phyloP scores from a whole-genome alignment of 2,113 vertebrate species.

The Xiphophorus hellerii region DNA sequence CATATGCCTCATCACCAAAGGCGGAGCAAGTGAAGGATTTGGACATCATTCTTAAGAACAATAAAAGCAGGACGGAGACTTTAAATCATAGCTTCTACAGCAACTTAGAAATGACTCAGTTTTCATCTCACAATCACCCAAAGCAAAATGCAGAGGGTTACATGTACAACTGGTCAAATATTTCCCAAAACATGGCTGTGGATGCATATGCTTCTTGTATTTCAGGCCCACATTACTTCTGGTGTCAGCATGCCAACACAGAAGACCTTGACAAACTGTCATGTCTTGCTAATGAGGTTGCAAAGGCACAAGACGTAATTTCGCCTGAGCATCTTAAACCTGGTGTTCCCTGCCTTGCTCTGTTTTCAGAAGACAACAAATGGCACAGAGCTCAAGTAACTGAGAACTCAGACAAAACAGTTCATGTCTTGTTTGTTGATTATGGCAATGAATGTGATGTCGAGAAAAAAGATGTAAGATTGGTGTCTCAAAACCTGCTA shows the following conservation, averaged over 20 bases:
- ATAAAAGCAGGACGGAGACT: slow-evolving; percentile 69
- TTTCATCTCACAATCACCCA: not conserved
- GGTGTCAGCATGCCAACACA: slow-evolving; percentile 81
- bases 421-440: slow-evolving; percentile 83
- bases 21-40: not conserved
- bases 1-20: not conserved
- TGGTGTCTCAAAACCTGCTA: slow-evolving; percentile 76
- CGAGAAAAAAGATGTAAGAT: slow-evolving; percentile 67
- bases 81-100: slow-evolving; percentile 37
- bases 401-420: slow-evolving; percentile 11
- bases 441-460: slow-evolving; percentile 83
- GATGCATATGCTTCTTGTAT: slow-evolving; percentile 78
- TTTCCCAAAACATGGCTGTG: slow-evolving; percentile 67
- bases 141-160: slow-evolving; percentile 17
- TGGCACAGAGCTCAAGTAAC: slow-evolving; percentile 85
- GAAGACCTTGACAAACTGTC: slow-evolving; percentile 74
- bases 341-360: slow-evolving; percentile 83
- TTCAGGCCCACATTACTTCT: slow-evolving; percentile 84
- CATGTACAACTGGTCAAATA: slow-evolving; percentile 69
- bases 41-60: slow-evolving; percentile 31
- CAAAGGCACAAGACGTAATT: slow-evolving; percentile 34
- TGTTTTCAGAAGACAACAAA: slow-evolving; percentile 77
- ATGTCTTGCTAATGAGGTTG: slow-evolving; percentile 71
- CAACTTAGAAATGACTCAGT: slow-evolving; percentile 8
- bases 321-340: slow-evolving; percentile 46